Base-by-base conservation (phyloP, 1,140 invertebrate genomes). In the Monomorium pharaonis region DNA sequence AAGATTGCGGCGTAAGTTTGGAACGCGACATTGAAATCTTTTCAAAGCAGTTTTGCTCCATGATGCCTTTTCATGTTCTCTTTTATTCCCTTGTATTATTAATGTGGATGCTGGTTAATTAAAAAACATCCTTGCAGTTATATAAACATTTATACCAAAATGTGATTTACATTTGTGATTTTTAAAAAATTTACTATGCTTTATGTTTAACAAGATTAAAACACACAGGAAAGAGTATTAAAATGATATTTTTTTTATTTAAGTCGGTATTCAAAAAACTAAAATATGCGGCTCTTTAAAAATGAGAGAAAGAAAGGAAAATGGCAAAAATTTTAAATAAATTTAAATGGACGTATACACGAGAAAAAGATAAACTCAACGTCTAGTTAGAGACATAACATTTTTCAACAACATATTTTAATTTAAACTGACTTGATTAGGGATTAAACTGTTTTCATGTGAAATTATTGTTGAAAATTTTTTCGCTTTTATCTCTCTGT, bases 11-110 rank as follows among this genome's bases (percentile, higher is more conserved):
- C 0, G 37, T 44, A 49, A 30, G 14, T 37, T 75, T 58, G 7
- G 51, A 58, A 44, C 63, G 47, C 47, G 51, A n/a, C 30, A 76
- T 77, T 63, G 37, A 5, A 77, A 47, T 63, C 24, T 63, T 30
- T 77, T 77, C 21, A 37, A 27, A 42, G 54, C 21, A 12, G 5
- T 42, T 58, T 6, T 10, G 24, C 24, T 30, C 37, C 16, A 27
- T 18, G 6, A 76, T 62, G 24, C 14, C 6, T 30, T 18, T 76
- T 76, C 16, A 2, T 18, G 6, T 47, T 30, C 30, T n/a, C 3
- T 7, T 14, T n/a, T 47, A 21, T 49, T 62, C 58, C 14, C 16
- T 37, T 72, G 27, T 51, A 18, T 27, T 67, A 16, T 47, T 69
- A 47, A 27, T 47, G 9, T 2, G 14, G 4, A 47, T 16, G 4